Conservation (phyloP, 2,797 vertebrate genomes). For the Cuculus canorus region DNA sequence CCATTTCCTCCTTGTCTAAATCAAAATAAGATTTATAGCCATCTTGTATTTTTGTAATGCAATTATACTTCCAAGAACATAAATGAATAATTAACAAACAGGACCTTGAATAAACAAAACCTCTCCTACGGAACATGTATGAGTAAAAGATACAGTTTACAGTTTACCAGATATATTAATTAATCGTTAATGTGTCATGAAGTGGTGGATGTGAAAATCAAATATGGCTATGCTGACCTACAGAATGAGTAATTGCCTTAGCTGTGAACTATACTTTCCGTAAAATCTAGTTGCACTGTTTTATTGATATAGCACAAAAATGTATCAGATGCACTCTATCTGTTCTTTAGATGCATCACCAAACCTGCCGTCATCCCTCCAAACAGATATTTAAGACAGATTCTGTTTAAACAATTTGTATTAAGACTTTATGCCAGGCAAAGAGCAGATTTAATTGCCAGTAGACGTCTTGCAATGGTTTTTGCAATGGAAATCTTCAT, state of each 20-base stretch:
- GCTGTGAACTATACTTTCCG: neutral
- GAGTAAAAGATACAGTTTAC: neutral
- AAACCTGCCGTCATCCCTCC: neutral
- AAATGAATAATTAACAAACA: slow-evolving; percentile 14
- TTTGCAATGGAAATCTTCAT: slow-evolving; percentile 19
- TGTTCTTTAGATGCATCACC: neutral
- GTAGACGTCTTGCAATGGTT: neutral
- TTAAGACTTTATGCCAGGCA: neutral
- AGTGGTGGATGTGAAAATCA: slow-evolving; percentile 24
- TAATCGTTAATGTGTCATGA: neutral
- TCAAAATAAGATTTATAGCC: neutral
- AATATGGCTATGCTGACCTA: neutral
- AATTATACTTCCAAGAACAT: neutral
- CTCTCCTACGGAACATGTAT: neutral
- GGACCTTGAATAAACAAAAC: neutral
- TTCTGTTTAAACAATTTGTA: neutral
- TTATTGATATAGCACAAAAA: neutral
- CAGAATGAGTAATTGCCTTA: neutral
- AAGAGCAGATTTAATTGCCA: slow-evolving; percentile 14
- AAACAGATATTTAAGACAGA: neutral
- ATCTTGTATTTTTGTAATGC: neutral
- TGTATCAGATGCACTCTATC: neutral
- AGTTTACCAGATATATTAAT: neutral
- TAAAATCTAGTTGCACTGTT: neutral
- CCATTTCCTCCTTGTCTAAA: neutral